Evolutionary conservation across 2,888 invertebrate genomes (phyloP), one percentile per base, ranked within the genome.

Genomic region (Eristalinus sepulchralis): DNA sequence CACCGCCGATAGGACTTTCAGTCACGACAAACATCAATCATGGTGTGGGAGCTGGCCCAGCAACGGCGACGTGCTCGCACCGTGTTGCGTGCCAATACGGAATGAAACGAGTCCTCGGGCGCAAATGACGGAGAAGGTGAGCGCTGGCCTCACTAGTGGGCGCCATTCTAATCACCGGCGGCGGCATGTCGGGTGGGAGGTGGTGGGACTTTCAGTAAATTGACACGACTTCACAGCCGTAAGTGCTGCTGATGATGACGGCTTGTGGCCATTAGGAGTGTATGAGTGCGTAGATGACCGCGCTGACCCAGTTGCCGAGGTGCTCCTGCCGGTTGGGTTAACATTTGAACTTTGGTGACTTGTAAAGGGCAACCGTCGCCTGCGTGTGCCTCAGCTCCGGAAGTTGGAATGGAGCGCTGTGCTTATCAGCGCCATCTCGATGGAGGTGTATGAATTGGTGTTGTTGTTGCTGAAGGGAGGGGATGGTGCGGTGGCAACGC

Each of bases 1-100:
- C 27, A 5, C 27, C 2, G 27, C 5, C 27, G 27, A 70, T 62
- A 57, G 27, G 39, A 22, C 83, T 36, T 57, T 47, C 20, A 53
- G 39, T 33, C 71, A 66, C 60, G 76, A 31, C 39, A 76, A 68
- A 68, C 67, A 76, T 80, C 76, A 81, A 64, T 76, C 71, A 81
- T 47, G 33, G 68, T 62, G 77, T 33, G 33, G 63, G 11, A 36
- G 53, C 62, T 10, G 22, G 24, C 33, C 8, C 33, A 24, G 53
- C 70, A 75, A 39, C 31, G 20, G 9, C 22, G 20, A 24, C 22
- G 0, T 60, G 5, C 59, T 11, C 27, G 20, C 11, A 17, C 17
- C n/a, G n/a, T 39, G 62, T 81, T 72, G 81, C 84, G 81, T 85
- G 84, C 76, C 57, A 63, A 47, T 62, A 72, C 63, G 71, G 55